Conservation (phyloP, 2,888 invertebrate species). For the Sympetrum striolatum region DNA sequence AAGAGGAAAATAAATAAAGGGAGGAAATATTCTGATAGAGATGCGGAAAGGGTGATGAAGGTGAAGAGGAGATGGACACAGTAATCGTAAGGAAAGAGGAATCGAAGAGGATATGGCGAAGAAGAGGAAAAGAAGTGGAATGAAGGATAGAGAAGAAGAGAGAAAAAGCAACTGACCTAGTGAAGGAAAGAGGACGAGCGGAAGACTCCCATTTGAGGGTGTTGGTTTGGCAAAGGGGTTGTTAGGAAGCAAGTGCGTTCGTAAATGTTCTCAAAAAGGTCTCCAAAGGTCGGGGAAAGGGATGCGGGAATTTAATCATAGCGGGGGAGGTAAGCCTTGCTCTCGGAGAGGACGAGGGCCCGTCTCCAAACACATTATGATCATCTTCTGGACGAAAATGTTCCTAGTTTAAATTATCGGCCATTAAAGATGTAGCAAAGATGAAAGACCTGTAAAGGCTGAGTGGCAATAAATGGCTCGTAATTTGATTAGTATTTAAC, state of each 20-base stretch:
- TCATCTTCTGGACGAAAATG: constrained; percentile 1
- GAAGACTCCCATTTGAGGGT: not conserved
- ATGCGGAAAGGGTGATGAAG: too few relatives aligned
- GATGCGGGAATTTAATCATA: constrained; percentile 35
- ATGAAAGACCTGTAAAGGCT: not conserved
- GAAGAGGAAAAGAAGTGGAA: not conserved
- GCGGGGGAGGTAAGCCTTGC: constrained; percentile 30
- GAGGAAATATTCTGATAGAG: too few relatives aligned
- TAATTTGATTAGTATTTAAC: too few relatives aligned
- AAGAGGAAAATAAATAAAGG: too few relatives aligned
- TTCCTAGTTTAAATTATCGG: constrained; percentile 18
- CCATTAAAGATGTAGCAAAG: not conserved
- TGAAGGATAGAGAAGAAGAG: not conserved
- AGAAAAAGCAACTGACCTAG: not conserved
- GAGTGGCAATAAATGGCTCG: too few relatives aligned
- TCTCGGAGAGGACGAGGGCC: not conserved
- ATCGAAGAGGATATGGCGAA: not conserved
- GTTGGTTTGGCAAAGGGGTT: not conserved
- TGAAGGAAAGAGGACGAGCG: not conserved
- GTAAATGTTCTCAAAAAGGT: constrained; percentile 39
- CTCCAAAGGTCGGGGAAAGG: constrained; percentile 24
- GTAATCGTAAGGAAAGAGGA: too few relatives aligned
- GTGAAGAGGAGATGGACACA: too few relatives aligned
- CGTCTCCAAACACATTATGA: constrained; percentile 12
- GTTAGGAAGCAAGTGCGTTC: constrained; percentile 8